Conservation (phyloP, 2,113 vertebrate genomes). For the Dasyprocta punctata region DNA sequence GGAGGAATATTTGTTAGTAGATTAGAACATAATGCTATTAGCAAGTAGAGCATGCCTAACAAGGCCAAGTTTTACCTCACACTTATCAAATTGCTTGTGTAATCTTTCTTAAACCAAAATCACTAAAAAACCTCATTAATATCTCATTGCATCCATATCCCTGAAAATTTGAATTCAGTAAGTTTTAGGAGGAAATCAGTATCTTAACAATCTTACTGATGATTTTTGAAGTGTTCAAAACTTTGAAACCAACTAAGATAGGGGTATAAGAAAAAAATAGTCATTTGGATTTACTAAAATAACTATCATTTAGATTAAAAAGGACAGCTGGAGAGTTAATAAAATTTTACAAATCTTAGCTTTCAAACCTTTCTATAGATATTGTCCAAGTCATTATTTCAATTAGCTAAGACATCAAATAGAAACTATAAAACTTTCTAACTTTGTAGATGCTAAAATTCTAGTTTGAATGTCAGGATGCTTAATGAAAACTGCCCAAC, state of each 20-base stretch:
- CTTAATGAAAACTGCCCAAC: neutral
- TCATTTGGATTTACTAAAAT: conserved; percentile 18
- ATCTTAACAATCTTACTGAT: neutral
- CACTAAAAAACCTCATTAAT: neutral
- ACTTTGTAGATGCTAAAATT: neutral
- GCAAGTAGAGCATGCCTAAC: neutral
- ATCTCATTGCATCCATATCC: neutral
- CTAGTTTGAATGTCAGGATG: neutral
- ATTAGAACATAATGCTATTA: neutral
- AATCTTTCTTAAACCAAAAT: neutral
- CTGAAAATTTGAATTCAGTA: neutral
- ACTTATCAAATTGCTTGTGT: neutral
- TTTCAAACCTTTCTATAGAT: neutral
- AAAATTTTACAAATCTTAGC: neutral
- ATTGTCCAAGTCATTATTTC: neutral
- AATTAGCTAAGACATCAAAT: neutral
- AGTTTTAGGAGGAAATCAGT: neutral
- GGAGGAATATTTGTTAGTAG: neutral
- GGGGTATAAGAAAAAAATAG: neutral
- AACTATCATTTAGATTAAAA: conserved; percentile 20
- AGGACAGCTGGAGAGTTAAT: neutral
- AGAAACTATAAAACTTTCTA: neutral
- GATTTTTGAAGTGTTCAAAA: neutral
- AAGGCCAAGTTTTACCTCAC: neutral
- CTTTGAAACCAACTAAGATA: neutral